Percentiles rank a stretch among this genome's conserved stretches.
These are phyloP conservation scores for Hydractinia echinata DNA, from an alignment of 30 jellyfish, hydroid and myxozoan genomes.

Conservation along the genomic window DNA sequence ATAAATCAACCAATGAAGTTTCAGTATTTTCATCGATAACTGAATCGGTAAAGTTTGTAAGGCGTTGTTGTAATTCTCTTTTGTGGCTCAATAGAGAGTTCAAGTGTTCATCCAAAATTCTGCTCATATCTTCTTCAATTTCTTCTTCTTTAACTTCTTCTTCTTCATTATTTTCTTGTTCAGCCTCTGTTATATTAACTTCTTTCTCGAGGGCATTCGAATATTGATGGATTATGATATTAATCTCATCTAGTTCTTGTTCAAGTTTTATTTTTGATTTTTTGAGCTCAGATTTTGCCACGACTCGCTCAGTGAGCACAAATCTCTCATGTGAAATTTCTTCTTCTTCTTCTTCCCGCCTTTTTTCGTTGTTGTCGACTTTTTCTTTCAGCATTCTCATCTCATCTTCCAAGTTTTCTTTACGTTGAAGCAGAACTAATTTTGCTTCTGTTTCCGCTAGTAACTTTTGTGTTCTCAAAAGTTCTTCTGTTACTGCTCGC, in stretches of 20 bases:
- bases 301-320: not conserved
- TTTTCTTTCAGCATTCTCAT: not conserved
- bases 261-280: not conserved
- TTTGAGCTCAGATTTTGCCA: not conserved
- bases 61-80: not conserved
- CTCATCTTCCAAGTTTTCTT: constrained; percentile 5
- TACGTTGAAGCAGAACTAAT: not conserved
- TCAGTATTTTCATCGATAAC: not conserved
- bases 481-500: too few species aligned
- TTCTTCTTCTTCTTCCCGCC: not conserved
- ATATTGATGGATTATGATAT: not conserved
- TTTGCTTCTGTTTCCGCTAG: not conserved
- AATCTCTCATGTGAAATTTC: not conserved
- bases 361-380: not conserved
- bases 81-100: not conserved
- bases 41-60: not conserved
- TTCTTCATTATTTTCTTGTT: not conserved
- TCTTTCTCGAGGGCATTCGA: constrained; percentile 4
- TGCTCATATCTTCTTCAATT: not conserved
- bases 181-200: not conserved
- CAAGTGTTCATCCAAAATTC: not conserved
- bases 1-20: constrained; percentile 17
- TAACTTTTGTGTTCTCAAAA: not conserved
- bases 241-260: not conserved
- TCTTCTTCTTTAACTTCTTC: not conserved